Evolutionary conservation across 2,888 invertebrate species (phyloP), one percentile per base, ranked within the genome.

Genomic region (Heliconius hortense): DNA sequence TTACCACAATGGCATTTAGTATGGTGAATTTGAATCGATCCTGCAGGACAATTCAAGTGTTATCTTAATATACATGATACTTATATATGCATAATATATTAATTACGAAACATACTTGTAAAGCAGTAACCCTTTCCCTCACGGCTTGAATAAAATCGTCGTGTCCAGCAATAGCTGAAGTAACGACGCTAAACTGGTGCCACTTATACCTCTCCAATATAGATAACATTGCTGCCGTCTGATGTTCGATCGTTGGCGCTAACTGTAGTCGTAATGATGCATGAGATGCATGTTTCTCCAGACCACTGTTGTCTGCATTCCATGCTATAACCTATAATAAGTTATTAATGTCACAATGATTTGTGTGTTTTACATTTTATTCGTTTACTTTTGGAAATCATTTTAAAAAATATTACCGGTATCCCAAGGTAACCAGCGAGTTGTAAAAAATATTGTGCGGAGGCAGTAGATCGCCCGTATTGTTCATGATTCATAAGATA

Each of bases 271-370:
- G 97, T 84, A 98, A 94, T 77, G 97, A 97, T 72, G 97, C 97
- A 90, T 98, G 97, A 39, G 98, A 97, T 62, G 97, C 97, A 80
- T 96, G 91, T 80, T 95, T 94, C 84, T 95, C 95, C 77, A 98
- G 95, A 60, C 98, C 99, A 62, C 98, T 98, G 91, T 99, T 99
- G 90, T 99, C 99, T 13, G 98, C 98, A 91, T 99, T 99, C 99
- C 99, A 99, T 13, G 98, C 98, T 56, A 69, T 69, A 31, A 69
- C 69, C 69, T 69, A 69, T 24, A 69, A 56, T 15, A n/a, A 31
- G 31, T 69, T 69, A 53, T 69, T 56, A 31, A 26, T 60, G 15
- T 60, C 24, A 24, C 5, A 18, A 39, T 24, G 35, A 24, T 39
- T n/a, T 11, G 21, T 18, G 7, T 3, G 21, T 15, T 80, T 81